These are phyloP conservation scores for Pegoplata infirma DNA, from an alignment of 2,888 invertebrate genomes.

Conservation along the genomic window DNA sequence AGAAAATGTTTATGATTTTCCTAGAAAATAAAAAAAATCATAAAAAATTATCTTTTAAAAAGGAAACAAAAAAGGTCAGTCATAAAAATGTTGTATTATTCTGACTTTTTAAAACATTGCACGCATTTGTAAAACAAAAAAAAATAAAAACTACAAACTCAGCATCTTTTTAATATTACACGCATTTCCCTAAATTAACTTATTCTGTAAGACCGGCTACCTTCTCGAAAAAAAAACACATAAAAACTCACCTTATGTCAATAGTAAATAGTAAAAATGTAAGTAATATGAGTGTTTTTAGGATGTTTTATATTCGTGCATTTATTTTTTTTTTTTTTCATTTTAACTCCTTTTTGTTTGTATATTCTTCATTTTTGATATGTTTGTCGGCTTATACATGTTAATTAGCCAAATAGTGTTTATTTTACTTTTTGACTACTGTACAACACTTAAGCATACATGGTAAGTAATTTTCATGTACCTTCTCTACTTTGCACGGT, in stretches of 20 bases:
- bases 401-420: constrained; percentile 53
- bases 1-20: constrained; percentile 1
- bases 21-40: background rate
- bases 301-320: background rate
- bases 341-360: constrained; percentile 1
- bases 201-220: background rate
- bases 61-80: constrained; percentile 10
- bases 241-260: constrained; percentile 29
- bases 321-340: constrained; percentile 1
- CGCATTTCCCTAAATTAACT: constrained; percentile 18
- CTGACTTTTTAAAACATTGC: background rate
- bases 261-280: constrained; percentile 2
- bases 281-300: too few species aligned
- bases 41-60: constrained; percentile 16
- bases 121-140: constrained; percentile 7
- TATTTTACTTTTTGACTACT: constrained; percentile 27
- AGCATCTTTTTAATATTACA: background rate
- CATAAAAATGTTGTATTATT: constrained; percentile 4
- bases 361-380: background rate
- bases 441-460: constrained; percentile 37
- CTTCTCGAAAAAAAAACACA: background rate
- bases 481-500: too few species aligned
- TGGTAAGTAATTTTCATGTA: constrained; percentile 6
- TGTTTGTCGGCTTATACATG: constrained; percentile 42
- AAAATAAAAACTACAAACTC: background rate